A percentile compares a stretch with the other conserved stretches of the same genome.
These are phyloP conservation scores for Radopholus similis DNA, from an alignment of 1,140 invertebrate genomes.

Conservation along the genomic window DNA sequence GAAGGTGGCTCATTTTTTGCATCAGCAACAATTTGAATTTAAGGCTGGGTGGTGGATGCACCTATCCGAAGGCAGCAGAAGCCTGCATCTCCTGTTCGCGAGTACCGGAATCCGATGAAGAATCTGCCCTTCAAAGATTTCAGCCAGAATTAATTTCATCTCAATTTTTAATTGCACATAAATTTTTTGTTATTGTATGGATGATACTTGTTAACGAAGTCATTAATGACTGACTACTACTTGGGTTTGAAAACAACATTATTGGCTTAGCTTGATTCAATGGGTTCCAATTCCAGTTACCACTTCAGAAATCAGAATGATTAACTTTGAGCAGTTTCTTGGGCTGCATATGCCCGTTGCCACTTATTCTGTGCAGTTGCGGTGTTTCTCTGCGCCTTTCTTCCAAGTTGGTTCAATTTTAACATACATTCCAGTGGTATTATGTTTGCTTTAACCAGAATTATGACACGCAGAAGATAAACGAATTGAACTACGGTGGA, in stretches of 20 bases:
- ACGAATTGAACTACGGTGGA: conserved; percentile 57
- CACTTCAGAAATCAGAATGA: too few species aligned
- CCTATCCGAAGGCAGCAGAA: conserved; percentile 28
- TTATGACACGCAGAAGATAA: conserved; percentile 47
- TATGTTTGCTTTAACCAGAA: too few species aligned
- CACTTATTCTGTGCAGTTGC: conserved; percentile 30
- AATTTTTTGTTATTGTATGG: not conserved
- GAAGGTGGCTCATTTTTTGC: conserved; percentile 12
- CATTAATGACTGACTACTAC: too few species aligned
- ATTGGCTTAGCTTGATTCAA: too few species aligned
- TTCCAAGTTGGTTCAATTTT: too few species aligned
- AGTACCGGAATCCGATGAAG: conserved; percentile 25
- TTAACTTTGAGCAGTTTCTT: conserved; percentile 31
- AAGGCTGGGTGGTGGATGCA: conserved; percentile 26
- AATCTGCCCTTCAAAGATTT: conserved; percentile 46
- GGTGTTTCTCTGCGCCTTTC: conserved; percentile 52
- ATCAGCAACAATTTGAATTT: not conserved
- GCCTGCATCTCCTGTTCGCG: conserved; percentile 27
- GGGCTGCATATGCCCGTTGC: conserved; percentile 17
- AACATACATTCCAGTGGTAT: too few species aligned
- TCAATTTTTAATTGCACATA: conserved; percentile 6
- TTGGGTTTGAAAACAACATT: too few species aligned
- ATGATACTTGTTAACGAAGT: not conserved
- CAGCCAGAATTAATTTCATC: conserved; percentile 34
- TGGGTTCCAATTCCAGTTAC: too few species aligned